Evolutionary conservation across 2,113 vertebrate species (phyloP).

Genomic region (Harpagus bidentatus): DNA sequence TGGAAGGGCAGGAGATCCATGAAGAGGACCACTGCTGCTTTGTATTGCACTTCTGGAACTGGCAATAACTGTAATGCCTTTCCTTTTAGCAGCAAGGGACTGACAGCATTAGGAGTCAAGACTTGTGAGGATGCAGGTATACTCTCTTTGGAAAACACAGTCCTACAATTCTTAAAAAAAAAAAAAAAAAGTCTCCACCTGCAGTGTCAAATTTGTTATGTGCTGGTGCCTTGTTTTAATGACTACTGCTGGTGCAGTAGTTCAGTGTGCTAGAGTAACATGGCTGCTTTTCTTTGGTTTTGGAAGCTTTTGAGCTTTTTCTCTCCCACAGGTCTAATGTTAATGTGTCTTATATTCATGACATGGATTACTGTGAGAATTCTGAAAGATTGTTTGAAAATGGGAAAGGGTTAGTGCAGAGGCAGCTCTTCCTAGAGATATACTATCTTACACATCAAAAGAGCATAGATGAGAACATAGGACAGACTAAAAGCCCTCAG

Average conservation of each 20-base stretch:
- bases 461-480: background rate
- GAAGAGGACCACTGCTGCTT: background rate
- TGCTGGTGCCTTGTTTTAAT: background rate
- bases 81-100: background rate
- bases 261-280: background rate
- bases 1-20: background rate
- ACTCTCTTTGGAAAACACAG: background rate
- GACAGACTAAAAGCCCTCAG: background rate
- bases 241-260: background rate
- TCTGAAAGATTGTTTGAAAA: background rate
- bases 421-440: background rate
- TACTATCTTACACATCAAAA: slow-evolving; percentile 58
- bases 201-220: background rate
- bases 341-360: background rate
- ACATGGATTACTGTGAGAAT: background rate
- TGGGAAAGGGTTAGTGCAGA: background rate
- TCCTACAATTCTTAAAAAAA: background rate
- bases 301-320: background rate
- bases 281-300: background rate
- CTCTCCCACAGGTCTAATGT: background rate
- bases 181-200: background rate
- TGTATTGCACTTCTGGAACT: background rate
- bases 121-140: background rate
- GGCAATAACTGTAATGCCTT: background rate
- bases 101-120: background rate